phyloP scores from a whole-genome alignment of 1,140 invertebrate genomes.

The Sarcophaga bullata region DNA sequence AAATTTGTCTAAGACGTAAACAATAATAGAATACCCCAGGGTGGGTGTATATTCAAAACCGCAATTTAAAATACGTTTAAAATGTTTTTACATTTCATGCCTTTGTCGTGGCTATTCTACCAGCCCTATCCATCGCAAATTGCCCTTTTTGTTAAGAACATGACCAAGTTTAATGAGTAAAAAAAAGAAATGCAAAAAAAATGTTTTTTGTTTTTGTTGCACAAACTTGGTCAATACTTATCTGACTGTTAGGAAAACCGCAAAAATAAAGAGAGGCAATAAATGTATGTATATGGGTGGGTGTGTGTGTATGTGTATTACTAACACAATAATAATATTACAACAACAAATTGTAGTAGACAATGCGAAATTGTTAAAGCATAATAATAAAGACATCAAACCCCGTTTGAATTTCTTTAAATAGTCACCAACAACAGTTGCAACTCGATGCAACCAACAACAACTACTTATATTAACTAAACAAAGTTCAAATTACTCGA shows the following conservation, averaged over 20 bases:
- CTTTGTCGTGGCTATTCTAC: neutral
- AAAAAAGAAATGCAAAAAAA: neutral
- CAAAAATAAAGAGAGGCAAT: neutral
- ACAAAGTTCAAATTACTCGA: neutral
- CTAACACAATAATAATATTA: neutral
- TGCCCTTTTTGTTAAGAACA: neutral
- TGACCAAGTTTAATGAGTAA: conserved; percentile 2
- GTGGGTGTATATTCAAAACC: neutral
- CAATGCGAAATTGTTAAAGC: neutral
- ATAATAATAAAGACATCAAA: conserved; percentile 13
- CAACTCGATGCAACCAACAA: neutral
- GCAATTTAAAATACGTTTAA: neutral
- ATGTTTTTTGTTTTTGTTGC: neutral
- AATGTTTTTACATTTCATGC: neutral
- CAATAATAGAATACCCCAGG: neutral
- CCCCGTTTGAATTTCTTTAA: neutral
- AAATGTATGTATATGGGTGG: neutral
- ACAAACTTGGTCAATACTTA: too few relatives aligned
- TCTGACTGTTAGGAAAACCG: neutral
- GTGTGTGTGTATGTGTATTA: too few relatives aligned
- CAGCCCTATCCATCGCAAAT: neutral
- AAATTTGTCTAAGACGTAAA: neutral
- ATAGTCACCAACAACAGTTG: conserved; percentile 3
- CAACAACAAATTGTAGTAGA: neutral
- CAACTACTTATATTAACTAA: neutral